Base-by-base conservation (phyloP, 2,113 vertebrate genomes). In the Oncorhynchus gorbuscha region DNA sequence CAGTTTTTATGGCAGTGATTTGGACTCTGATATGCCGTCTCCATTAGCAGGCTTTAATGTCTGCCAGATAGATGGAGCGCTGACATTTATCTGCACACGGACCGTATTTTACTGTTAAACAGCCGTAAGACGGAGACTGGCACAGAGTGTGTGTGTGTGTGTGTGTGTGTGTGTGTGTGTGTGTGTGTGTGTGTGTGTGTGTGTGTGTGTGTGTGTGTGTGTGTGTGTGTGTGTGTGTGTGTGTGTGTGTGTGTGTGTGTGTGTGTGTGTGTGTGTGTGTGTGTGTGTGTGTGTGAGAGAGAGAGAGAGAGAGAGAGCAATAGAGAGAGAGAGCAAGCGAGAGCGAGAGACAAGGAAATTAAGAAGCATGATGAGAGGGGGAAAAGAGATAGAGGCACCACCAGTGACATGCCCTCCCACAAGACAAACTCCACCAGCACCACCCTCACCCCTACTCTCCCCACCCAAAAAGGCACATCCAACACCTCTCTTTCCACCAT, bases 1-100 rank as follows among this genome's bases (percentile, higher is more conserved):
- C 82, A 83, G 83, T 88, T 91, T 92, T 91, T 91, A 91, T 89
- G 81, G 85, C 88, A 83, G 89, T 89, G 88, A 92, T 91, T 91
- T 92, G 86, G 84, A 84, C 85, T 79, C 84, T 90, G 89, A 91
- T 91, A 92, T 92, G 89, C 90, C 90, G 90, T 85, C 86, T 89
- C 91, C 89, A 91, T 91, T 91, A 91, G 88, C 79, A 28, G 84
- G 88, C 84, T 87, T 90, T 90, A 45, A 90, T 90, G 86, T 84
- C 85, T 82, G 75, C 13, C 80, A 88, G 88, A 92, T 90, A 87
- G 87, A 91, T 90, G 86, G 85, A 82, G 76, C 82, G 32, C 76
- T 91, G 91, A 92, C 90, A 90, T 92, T 92, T 91, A 89, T 90
- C 89, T 86, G 83, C 13, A 39, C 86, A 78, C 24, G 51, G 81